Evolutionary conservation across 2,888 invertebrate species (phyloP).

Genomic region (Heteropelma amictum): DNA sequence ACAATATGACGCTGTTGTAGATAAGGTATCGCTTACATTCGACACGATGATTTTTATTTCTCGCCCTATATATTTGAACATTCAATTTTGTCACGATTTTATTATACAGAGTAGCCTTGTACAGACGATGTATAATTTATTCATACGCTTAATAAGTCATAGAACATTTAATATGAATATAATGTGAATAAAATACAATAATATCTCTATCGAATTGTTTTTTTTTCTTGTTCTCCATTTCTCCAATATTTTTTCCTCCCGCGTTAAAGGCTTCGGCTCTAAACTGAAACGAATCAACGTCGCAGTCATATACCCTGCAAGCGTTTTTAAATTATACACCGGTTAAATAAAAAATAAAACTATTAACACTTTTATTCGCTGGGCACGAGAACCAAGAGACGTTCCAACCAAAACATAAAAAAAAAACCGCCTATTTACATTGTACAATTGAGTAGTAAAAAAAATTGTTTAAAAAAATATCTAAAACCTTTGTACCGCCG

Average conservation of each 20-base stretch:
- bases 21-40: constrained; percentile 48
- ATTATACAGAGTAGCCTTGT: constrained; percentile 64
- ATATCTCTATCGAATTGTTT: constrained; percentile 60
- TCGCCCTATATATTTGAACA: constrained; percentile 37
- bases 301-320: constrained; percentile 4
- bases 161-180: constrained; percentile 69
- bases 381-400: constrained; percentile 12
- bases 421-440: constrained; percentile 38
- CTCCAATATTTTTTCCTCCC: constrained; percentile 24
- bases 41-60: constrained; percentile 22
- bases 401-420: constrained; percentile 35
- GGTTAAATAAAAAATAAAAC: constrained; percentile 6
- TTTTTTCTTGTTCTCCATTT: constrained; percentile 31
- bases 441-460: constrained; percentile 33
- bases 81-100: constrained; percentile 54
- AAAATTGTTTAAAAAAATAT: constrained; percentile 25
- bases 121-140: constrained; percentile 68
- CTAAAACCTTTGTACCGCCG: constrained; percentile 52
- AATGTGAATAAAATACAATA: constrained; percentile 70
- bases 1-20: constrained; percentile 32
- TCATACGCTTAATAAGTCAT: constrained; percentile 66
- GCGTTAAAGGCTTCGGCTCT: constrained; percentile 54
- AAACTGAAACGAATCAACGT: constrained; percentile 29
- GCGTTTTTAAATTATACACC: constrained; percentile 45
- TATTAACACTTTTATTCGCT: constrained; percentile 53